Base-by-base conservation (phyloP, 2,113 vertebrate species). In the Marmota monax region DNA sequence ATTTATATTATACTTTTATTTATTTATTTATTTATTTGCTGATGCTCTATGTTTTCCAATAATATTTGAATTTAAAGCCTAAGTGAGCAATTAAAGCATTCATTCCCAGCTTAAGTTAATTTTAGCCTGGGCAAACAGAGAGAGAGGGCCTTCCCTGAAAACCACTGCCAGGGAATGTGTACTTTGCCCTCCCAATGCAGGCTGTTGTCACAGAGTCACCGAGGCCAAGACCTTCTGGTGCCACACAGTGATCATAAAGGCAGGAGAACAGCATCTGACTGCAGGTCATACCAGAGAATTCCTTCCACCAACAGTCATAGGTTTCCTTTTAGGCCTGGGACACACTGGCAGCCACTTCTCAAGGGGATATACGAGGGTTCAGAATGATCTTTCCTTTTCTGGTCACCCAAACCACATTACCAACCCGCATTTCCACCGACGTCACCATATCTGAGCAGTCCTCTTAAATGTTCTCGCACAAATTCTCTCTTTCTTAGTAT, bases 241-340 rank as follows among this genome's bases (percentile, higher is more conserved):
- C 37, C 56, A 10, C 42, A 61, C 4, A 72, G 17, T 70, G 77
- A 29, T 84, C 61, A 48, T n/a, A 9, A 14, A 45, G 70, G 53
- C 51, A n/a, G 69, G 27, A 92, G 67, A 77, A 67, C 39, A 74
- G 65, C 82, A 72, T 48, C 77, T n/a, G 63, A 45, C 51, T 37
- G 20, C 85, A 58, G n/a, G 58, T 25, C 16, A 0, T 23, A n/a
- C 63, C 76, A 65, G 22, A 69, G 80, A 96, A 94, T 96, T 95
- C 94, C 89, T 92, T 92, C 92, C 94, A 78, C 53, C 29, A 10
- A 65, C 67, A 92, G 88, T 92, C 97, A 97, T 2, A 23, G 56
- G 32, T n/a, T 72, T 97, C 73, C 90, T 88, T 92, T 95, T 92
- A 94, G 88, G 61, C 58, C 74, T 48, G 78, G 58, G 34, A 92